Base-by-base conservation (phyloP, 2,888 invertebrate genomes). In the Lamellibrachia columna region DNA sequence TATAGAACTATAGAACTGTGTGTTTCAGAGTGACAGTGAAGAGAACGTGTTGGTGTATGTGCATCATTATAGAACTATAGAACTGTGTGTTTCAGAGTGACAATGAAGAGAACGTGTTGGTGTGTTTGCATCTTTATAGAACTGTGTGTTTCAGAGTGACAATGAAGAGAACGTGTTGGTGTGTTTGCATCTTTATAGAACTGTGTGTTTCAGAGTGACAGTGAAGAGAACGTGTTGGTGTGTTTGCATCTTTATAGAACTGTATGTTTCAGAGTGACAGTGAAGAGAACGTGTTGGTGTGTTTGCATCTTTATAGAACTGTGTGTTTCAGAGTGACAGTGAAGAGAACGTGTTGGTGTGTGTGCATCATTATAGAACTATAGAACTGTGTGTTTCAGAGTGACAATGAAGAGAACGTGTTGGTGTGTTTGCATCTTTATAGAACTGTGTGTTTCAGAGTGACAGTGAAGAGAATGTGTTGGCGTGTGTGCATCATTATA, bases 371-470 rank as follows among this genome's bases (percentile, higher is more conserved):
- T 95, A 99, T 99, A 96, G 99, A 99, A 96, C 97, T 40, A n/a
- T n/a, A n/a, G n/a, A n/a, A n/a, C n/a, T n/a, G 40, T 40, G 40
- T 40, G 40, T 94, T 95, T 60, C 94, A 97, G 97, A 98, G 98
- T 91, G 99, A 99, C 96, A 99, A 99, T 97, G 99, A 99, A 96
- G 99, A 99, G 96, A 99, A 99, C 97, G 99, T 99, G 8, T 97
- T 99, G 92, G 98, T 99, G 4, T 99, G 99, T 95, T 97, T 99
- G 93, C 98, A 99, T 0, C 28, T 28, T 28, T 28, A 28, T 95
- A 99, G 99, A 99, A 96, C 97, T 99, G 60, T 99, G 99, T 96
- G 99, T 99, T 96, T 98, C 98, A 95, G 99, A 98, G 96, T 97
- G 99, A 93, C 99, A 99, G 28, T 97, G 98, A 7, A 99, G 98